These are phyloP conservation scores for Petrocephalus microphthalmus DNA, from an alignment of 2,113 vertebrate genomes.

Conservation along the genomic window DNA sequence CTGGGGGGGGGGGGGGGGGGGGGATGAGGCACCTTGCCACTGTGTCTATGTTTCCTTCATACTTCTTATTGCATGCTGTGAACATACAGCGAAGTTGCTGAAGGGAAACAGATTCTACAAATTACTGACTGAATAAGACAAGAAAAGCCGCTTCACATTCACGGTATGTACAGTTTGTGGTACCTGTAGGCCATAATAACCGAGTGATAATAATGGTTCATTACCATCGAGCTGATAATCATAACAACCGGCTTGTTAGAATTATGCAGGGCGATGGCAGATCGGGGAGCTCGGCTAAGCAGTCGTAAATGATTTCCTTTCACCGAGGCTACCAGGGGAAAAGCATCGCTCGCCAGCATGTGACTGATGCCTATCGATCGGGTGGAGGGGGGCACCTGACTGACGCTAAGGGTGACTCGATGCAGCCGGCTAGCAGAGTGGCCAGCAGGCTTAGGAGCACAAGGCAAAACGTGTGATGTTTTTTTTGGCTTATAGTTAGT, in stretches of 20 bases:
- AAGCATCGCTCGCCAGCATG: not conserved
- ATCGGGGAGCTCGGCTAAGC: not conserved
- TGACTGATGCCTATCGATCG: not conserved
- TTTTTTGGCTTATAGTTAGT: not conserved
- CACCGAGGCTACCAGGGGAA: not conserved
- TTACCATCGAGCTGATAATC: slow-evolving; percentile 1
- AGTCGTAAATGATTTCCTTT: not conserved
- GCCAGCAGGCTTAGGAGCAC: not conserved
- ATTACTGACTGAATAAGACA: not conserved
- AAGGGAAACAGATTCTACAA: not conserved
- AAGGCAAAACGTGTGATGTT: not conserved
- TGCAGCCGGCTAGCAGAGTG: not conserved
- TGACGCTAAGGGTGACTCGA: not conserved
- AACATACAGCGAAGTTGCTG: not conserved
- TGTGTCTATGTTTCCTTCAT: not conserved
- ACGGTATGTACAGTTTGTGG: not conserved
- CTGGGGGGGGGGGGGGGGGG: too few relatives aligned
- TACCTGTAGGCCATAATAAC: not conserved
- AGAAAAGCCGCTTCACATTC: not conserved
- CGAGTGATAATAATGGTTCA: not conserved
- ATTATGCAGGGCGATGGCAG: not conserved
- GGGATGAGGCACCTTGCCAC: not conserved
- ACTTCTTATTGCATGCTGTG: not conserved
- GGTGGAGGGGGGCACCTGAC: not conserved
- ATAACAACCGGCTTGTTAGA: not conserved